Percentiles rank a stretch among this genome's conserved stretches.
Evolutionary conservation across 2,113 vertebrate genomes (phyloP).

Genomic region (Apaloderma vittatum): DNA sequence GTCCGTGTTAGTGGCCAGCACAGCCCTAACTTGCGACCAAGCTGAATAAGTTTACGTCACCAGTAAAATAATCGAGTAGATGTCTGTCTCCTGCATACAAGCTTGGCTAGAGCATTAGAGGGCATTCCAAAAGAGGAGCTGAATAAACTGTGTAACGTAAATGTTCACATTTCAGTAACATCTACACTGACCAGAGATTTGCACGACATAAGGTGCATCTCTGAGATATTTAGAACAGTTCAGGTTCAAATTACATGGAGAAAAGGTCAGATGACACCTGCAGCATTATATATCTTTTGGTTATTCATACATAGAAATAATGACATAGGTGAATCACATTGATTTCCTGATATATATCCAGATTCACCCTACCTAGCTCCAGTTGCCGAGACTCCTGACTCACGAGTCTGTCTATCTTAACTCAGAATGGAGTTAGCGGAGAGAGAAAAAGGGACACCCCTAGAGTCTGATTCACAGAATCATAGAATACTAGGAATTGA

Average conservation of each 20-base stretch:
- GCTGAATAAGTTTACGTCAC: background rate
- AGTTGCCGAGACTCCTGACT: background rate
- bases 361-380: background rate
- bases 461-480: too few relatives aligned
- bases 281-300: background rate
- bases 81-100: background rate
- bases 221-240: background rate
- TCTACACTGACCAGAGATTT: background rate
- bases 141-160: background rate
- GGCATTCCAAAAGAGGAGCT: background rate
- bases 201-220: background rate
- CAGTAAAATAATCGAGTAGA: background rate
- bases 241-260: background rate
- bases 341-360: background rate
- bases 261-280: background rate
- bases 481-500: too few relatives aligned
- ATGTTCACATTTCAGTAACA: background rate
- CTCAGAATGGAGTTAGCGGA: background rate
- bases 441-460: background rate
- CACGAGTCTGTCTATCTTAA: background rate
- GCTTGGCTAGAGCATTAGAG: background rate
- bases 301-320: background rate
- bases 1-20: too few relatives aligned
- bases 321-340: background rate
- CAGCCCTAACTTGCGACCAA: too few relatives aligned